Base-by-base conservation (phyloP, 2,113 vertebrate genomes). In the Peromyscus maniculatus region DNA sequence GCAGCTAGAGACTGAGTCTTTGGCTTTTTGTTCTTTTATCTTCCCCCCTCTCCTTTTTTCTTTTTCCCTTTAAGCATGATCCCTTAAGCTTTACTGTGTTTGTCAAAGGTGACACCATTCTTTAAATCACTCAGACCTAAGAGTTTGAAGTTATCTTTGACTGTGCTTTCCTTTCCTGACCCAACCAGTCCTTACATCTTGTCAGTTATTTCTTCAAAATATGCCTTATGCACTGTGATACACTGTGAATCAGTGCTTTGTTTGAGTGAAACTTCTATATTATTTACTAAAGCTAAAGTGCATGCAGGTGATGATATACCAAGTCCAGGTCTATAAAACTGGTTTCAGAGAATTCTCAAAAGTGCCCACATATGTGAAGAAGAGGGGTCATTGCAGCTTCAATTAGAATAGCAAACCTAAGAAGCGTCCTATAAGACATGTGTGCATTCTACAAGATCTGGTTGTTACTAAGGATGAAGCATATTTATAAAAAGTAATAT, bases 111-210 rank as follows among this genome's bases (percentile, higher is more conserved):
- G 91, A 94, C 59, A 89, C 67, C 28, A 91, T 94, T 95, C 71
- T 97, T 97, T 89, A 96, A 93, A 97, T 96, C 93, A 92, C 71
- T 82, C 75, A 95, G 66, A 96, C 86, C 77, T 64, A 88, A 62
- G 77, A 95, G 71, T 96, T 96, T 96, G 67, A 97, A 94, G 95
- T 97, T 96, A 75, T 92, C 89, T 89, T 97, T 98, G 75, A 91
- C 75, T 90, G 67, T 88, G 39, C 55, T 55, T 96, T 96, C 59
- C 46, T n/a, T 46, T 96, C 66, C 71, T 92, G 87, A 92, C 96
- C 52, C 24, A 96, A 86, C 71, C 31, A 90, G 31, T 94, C 31
- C 24, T 89, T 19, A 91, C 7, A 95, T 95, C 43, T 67, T 94
- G 66, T 78, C 80, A 86, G 36, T 88, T 93, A 82, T 96, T 95